Evolutionary conservation across 2,888 invertebrate species (phyloP), one percentile per base, ranked within the genome.

Genomic region (Bedellia somnulentella): DNA sequence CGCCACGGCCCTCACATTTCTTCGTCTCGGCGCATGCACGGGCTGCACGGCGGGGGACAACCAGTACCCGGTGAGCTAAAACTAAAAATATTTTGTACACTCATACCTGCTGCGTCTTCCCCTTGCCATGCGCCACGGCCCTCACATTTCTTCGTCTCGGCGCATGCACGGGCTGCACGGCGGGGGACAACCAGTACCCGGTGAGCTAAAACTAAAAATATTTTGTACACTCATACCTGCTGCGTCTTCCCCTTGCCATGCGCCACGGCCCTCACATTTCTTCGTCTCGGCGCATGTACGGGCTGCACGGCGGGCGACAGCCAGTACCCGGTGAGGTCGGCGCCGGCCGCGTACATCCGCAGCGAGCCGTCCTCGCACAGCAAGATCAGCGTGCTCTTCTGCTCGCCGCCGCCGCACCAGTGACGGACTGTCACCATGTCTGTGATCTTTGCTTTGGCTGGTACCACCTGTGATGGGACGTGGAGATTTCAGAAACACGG

Each of bases 321-420:
- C 61, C 83, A 80, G 45, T 66, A 73, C 47, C 81, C 86, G 3
- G 90, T 90, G 45, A 86, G 85, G 13, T 91, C 92, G 48, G 87
- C 85, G 41, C 87, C 88, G 0, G 94, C 95, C 55, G 92, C 92
- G 56, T 93, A 95, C 66, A 97, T 95, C 32, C 95, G 82, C 37
- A 98, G 73, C 52, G 95, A 95, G 18, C 97, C 97, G 61, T 98
- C 97, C 59, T 98, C 97, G 59, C 96, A 96, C 10, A 98, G 79
- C 15, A 97, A 61, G 37, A 97, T 91, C 32, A 97, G 76, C 0
- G 96, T 96, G 3, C 94, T 95, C 49, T 93, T 85, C 47, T 85
- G 81, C 46, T 95, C 91, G 15, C 84, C 83, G 6, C 85, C 82
- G 10, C 85, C 85, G 33, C 87, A 86, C 36, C 86, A 83, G 56